A percentile compares a stretch with the other conserved stretches of the same genome.
phyloP scores from a whole-genome alignment of 2,797 vertebrate species.

The Lepidocolaptes lacrymiger region DNA sequence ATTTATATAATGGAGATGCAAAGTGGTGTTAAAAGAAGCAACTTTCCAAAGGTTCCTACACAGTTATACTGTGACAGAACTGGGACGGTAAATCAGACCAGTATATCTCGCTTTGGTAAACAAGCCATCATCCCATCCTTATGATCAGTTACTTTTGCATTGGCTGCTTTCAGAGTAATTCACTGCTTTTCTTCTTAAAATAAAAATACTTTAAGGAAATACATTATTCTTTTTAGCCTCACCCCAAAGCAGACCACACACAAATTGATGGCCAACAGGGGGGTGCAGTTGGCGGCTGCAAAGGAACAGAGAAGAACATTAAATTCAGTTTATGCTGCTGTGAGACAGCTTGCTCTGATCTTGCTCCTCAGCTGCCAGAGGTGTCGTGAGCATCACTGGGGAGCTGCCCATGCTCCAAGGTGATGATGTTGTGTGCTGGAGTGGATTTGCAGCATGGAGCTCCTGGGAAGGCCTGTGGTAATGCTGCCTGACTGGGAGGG shows the following conservation, averaged over 20 bases:
- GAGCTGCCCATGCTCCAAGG: rapidly evolving
- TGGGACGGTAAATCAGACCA: background rate
- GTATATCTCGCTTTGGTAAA: background rate
- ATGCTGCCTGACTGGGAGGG: background rate
- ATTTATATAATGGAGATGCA: background rate
- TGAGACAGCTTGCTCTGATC: rapidly evolving
- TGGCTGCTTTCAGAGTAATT: background rate
- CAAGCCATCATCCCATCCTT: background rate
- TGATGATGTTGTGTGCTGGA: background rate
- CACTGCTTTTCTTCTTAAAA: background rate
- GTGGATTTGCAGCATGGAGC: background rate
- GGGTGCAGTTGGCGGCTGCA: background rate
- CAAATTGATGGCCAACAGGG: background rate
- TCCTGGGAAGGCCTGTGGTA: background rate
- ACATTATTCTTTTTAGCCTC: background rate
- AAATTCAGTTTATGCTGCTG: background rate
- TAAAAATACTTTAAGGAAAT: background rate
- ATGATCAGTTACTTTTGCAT: background rate
- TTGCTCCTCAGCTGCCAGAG: background rate
- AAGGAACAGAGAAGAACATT: background rate
- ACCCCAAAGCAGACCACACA: background rate
- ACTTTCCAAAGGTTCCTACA: background rate
- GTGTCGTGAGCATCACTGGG: background rate
- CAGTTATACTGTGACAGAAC: background rate
- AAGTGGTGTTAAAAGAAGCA: background rate